Percentiles rank a stretch among this genome's conserved stretches.
These are phyloP conservation scores for Syngnathus typhle DNA, from an alignment of 2,113 vertebrate genomes.

Conservation along the genomic window DNA sequence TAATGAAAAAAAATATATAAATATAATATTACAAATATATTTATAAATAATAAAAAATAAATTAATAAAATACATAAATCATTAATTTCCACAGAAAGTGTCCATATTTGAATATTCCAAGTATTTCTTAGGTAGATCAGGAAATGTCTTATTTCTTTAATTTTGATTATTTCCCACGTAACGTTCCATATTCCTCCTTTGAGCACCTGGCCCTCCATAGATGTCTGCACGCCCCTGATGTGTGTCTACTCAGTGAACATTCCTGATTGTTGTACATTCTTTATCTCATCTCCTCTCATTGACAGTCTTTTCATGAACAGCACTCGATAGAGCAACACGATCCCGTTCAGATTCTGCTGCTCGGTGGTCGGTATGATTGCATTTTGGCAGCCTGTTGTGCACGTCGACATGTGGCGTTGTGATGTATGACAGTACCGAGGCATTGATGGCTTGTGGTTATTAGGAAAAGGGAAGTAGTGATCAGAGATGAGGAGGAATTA, in stretches of 20 bases:
- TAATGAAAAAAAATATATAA: too few species aligned
- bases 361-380: conserved; percentile 24
- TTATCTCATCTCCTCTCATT: conserved; percentile 2
- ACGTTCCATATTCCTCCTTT: not conserved
- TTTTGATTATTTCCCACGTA: too few species aligned
- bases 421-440: conserved; percentile 5
- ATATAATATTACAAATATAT: too few species aligned
- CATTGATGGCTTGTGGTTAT: not conserved
- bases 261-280: not conserved
- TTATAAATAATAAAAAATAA: too few species aligned
- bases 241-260: conserved; percentile 11
- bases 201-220: not conserved
- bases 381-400: conserved; percentile 21
- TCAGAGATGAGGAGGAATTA: not conserved
- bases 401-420: conserved; percentile 10
- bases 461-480: not conserved
- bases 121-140: too few species aligned
- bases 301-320: conserved; percentile 9
- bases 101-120: too few species aligned
- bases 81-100: too few species aligned
- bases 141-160: too few species aligned
- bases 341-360: conserved; percentile 20
- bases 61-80: too few species aligned
- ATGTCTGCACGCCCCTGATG: not conserved
- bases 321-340: conserved; percentile 8